Conservation (phyloP, 1,140 invertebrate species). For the Plodia interpunctella region DNA sequence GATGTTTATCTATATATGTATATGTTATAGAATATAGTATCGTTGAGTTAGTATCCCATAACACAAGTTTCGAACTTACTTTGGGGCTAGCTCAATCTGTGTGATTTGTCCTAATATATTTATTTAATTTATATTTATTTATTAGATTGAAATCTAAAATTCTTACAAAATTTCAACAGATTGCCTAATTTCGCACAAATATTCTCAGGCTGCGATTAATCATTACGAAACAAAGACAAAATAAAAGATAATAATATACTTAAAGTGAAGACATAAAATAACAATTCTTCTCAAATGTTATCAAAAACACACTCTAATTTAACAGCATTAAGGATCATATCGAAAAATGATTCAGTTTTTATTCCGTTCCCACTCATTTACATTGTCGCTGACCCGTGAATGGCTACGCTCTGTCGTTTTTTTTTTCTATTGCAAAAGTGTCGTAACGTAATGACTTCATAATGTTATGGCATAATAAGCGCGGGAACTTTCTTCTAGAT, state of each 20-base stretch:
- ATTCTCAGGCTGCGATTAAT: conserved; percentile 5
- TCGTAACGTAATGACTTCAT: conserved; percentile 27
- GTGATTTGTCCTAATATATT: too few species aligned
- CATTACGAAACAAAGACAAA: background rate
- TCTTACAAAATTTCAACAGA: background rate
- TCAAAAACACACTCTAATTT: background rate
- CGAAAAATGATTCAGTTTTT: background rate
- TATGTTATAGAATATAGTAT: too few species aligned
- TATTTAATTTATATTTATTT: too few species aligned
- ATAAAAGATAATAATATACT: conserved; percentile 13
- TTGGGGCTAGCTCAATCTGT: too few species aligned
- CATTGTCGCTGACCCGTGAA: conserved; percentile 35
- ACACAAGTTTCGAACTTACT: too few species aligned
- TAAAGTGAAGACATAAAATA: conserved; percentile 3
- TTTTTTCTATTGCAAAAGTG: conserved; percentile 26
- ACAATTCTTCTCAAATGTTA: background rate
- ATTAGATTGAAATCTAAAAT: background rate
- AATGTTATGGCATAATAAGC: conserved; percentile 21
- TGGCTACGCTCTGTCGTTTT: conserved; percentile 27
- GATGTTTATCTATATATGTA: too few species aligned
- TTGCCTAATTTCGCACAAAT: background rate
- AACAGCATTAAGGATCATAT: background rate
- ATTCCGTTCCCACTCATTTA: conserved; percentile 31
- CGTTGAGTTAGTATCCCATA: too few species aligned
- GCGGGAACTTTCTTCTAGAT: background rate